Conservation (phyloP, 2,888 invertebrate species). For the Eucriotettix oculatus region DNA sequence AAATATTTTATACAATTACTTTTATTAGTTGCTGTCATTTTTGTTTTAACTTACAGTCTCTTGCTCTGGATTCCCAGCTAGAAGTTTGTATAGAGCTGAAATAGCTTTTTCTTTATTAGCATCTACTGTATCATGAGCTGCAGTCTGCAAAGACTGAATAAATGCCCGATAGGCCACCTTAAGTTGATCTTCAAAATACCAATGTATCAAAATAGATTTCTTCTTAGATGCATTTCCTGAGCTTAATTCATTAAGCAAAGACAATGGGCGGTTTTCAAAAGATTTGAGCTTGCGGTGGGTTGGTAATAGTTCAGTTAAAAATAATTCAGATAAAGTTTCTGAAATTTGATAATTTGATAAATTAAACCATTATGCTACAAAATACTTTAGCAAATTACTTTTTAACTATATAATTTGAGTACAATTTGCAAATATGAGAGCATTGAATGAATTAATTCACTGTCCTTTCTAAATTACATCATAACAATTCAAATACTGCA, state of each 20-base stretch:
- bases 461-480: too few species aligned
- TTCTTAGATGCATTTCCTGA: constrained; percentile 44
- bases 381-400: neutral
- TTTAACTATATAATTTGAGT: too few species aligned
- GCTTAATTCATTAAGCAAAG: constrained; percentile 36
- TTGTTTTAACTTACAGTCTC: constrained; percentile 44
- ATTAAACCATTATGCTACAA: neutral
- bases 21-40: too few species aligned
- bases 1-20: neutral
- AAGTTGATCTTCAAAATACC: constrained; percentile 82
- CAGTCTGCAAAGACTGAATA: constrained; percentile 49
- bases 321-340: constrained; percentile 66
- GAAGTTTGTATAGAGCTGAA: constrained; percentile 51
- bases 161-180: constrained; percentile 50
- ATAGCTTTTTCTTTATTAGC: constrained; percentile 68
- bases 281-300: constrained; percentile 45
- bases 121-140: constrained; percentile 64
- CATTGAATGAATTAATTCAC: too few species aligned
- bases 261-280: constrained; percentile 47
- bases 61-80: constrained; percentile 66
- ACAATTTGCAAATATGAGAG: too few species aligned
- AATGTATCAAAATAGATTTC: constrained; percentile 49
- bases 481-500: too few species aligned
- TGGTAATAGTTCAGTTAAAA: constrained; percentile 50
- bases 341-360: constrained; percentile 21